A percentile compares a stretch with the other conserved stretches of the same genome.
Evolutionary conservation across 2,797 vertebrate species (phyloP).

Genomic region (Poeciliopsis turneri): DNA sequence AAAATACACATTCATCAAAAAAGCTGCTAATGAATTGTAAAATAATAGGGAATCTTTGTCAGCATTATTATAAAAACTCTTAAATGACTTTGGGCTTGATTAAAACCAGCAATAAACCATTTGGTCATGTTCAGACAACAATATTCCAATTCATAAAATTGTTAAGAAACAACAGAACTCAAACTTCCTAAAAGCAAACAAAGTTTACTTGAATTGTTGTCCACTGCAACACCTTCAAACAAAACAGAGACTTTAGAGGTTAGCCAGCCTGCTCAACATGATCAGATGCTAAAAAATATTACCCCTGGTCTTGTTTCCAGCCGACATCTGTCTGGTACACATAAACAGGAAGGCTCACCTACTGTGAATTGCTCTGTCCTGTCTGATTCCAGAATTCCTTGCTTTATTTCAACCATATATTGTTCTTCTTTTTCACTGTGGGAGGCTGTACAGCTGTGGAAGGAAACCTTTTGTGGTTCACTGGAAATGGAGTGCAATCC

Average conservation of each 20-base stretch:
- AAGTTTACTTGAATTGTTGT: neutral
- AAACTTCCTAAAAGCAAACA: neutral
- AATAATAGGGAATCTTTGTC: neutral
- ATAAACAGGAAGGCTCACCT: slow-evolving; percentile 18
- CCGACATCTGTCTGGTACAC: slow-evolving; percentile 19
- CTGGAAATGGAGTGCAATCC: slow-evolving; percentile 60
- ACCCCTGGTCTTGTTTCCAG: slow-evolving; percentile 19
- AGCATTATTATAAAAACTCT: neutral
- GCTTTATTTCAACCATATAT: slow-evolving; percentile 49
- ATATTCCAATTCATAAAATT: neutral
- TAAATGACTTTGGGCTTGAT: neutral
- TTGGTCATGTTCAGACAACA: neutral
- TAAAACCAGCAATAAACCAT: neutral
- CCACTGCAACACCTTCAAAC: neutral
- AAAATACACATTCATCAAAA: neutral
- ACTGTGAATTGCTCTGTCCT: slow-evolving; percentile 33
- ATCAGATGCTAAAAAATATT: slow-evolving; percentile 10
- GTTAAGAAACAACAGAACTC: neutral
- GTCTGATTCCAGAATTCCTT: slow-evolving; percentile 56
- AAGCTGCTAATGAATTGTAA: neutral
- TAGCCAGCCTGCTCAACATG: neutral
- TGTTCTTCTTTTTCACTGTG: slow-evolving; percentile 62
- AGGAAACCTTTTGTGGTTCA: slow-evolving; percentile 63
- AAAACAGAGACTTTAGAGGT: neutral
- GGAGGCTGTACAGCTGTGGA: slow-evolving; percentile 60